Evolutionary conservation across 2,797 vertebrate genomes (phyloP).

Genomic region (Sandelia bainsii): DNA sequence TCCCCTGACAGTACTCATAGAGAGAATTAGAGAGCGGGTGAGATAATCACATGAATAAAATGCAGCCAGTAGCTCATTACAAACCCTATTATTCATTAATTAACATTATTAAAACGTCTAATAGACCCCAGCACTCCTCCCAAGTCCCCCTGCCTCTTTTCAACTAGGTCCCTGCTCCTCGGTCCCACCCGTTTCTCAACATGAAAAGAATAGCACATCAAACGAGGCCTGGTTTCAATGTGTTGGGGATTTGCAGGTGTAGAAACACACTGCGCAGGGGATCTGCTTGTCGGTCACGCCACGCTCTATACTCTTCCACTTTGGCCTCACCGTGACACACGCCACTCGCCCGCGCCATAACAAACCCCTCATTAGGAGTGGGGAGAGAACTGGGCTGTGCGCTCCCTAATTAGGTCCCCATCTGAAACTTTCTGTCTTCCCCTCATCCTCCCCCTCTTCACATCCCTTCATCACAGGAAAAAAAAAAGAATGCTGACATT

Average conservation of each 20-base stretch:
- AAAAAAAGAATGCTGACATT: constrained; percentile 74
- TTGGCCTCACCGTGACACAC: constrained; percentile 71
- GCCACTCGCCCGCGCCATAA: constrained; percentile 65
- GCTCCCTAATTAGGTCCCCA: constrained; percentile 83
- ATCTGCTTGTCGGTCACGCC: constrained; percentile 62
- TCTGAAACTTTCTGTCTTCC: constrained; percentile 79
- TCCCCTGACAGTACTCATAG: constrained; percentile 67
- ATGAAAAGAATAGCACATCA: constrained; percentile 90
- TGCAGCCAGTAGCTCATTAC: constrained; percentile 85
- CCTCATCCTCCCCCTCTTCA: constrained; percentile 30
- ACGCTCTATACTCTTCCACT: constrained; percentile 54
- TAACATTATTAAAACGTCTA: constrained; percentile 88
- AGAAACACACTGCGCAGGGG: constrained; percentile 70
- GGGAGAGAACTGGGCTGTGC: constrained; percentile 71
- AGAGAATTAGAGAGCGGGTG: constrained; percentile 70
- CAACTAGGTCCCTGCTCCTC: constrained; percentile 80
- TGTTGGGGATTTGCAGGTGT: constrained; percentile 85
- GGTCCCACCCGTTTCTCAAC: constrained; percentile 78
- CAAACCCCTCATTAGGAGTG: constrained; percentile 84
- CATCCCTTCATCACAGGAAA: constrained; percentile 73
- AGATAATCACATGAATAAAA: constrained; percentile 83
- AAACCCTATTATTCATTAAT: constrained; percentile 87
- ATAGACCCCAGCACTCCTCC: constrained; percentile 78
- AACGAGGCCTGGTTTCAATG: constrained; percentile 84
- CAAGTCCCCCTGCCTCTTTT: constrained; percentile 76